Conservation (phyloP, 2,797 vertebrate species). For the Channa striata region DNA sequence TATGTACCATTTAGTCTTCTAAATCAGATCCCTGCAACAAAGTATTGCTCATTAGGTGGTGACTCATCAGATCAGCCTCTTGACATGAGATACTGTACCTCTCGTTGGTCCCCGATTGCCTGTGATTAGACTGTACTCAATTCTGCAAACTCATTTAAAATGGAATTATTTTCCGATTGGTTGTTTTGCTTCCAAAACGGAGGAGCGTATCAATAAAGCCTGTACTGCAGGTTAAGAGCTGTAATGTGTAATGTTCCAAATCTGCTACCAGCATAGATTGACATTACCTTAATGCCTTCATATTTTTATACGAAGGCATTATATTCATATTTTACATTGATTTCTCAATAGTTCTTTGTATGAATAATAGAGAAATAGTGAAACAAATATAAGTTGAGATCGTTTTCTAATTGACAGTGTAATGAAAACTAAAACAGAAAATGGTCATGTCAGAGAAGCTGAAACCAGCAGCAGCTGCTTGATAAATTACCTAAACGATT, state of each 20-base stretch:
- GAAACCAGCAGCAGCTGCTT: background rate
- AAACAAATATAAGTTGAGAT: background rate
- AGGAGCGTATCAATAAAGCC: background rate
- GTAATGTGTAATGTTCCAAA: background rate
- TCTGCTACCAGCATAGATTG: background rate
- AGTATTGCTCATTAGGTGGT: slow-evolving; percentile 7
- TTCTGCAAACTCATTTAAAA: slow-evolving; percentile 1
- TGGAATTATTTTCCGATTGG: slow-evolving; percentile 1
- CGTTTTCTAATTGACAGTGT: background rate
- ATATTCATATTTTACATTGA: background rate
- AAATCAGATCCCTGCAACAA: slow-evolving; percentile 17
- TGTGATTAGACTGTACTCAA: slow-evolving; percentile 12
- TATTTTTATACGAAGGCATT: no score
- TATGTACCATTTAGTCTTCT: background rate
- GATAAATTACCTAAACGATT: background rate
- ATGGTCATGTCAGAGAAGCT: no score
- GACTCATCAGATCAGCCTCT: slow-evolving; percentile 36
- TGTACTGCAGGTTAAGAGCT: background rate
- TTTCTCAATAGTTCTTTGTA: background rate
- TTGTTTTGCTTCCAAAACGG: background rate
- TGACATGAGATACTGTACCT: slow-evolving; percentile 3
- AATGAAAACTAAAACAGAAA: background rate
- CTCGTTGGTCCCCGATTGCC: slow-evolving; percentile 21
- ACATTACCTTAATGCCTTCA: background rate
- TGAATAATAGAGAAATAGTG: background rate